Percentiles rank a stretch among this genome's conserved stretches.
These are phyloP conservation scores for Hermetia illucens DNA, from an alignment of 1,140 invertebrate genomes.

Conservation along the genomic window DNA sequence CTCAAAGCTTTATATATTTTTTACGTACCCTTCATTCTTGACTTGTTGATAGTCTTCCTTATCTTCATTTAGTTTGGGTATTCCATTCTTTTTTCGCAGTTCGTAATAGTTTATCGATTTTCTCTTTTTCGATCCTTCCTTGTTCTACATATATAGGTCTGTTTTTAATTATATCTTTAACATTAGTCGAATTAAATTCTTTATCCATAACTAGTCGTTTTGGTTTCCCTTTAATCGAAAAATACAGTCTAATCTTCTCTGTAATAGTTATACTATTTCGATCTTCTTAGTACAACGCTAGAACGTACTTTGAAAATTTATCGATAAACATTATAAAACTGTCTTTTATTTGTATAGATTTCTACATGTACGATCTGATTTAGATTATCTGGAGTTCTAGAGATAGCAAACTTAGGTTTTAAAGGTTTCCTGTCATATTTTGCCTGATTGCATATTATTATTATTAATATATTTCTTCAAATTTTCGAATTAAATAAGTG, in stretches of 20 bases:
- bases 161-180: constrained; percentile 8
- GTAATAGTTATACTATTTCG: no score
- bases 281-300: no score
- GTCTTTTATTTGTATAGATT: constrained; percentile 9
- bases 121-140: constrained; percentile 8
- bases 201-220: constrained; percentile 9
- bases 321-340: constrained; percentile 8
- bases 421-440: constrained; percentile 11
- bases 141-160: constrained; percentile 8
- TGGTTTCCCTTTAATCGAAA: constrained; percentile 8
- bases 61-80: neutral
- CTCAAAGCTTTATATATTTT: constrained; percentile 10
- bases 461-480: constrained; percentile 9
- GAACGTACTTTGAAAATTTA: constrained; percentile 5
- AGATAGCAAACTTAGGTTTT: constrained; percentile 7
- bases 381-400: constrained; percentile 4
- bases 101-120: constrained; percentile 9
- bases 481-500: constrained; percentile 7
- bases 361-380: constrained; percentile 9
- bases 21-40: constrained; percentile 4
- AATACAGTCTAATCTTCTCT: constrained; percentile 9
- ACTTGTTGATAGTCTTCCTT: constrained; percentile 6
- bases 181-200: constrained; percentile 9
- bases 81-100: constrained; percentile 2
- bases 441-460: constrained; percentile 8